Conservation (phyloP, 2,113 vertebrate species). For the Macquaria australasica region DNA sequence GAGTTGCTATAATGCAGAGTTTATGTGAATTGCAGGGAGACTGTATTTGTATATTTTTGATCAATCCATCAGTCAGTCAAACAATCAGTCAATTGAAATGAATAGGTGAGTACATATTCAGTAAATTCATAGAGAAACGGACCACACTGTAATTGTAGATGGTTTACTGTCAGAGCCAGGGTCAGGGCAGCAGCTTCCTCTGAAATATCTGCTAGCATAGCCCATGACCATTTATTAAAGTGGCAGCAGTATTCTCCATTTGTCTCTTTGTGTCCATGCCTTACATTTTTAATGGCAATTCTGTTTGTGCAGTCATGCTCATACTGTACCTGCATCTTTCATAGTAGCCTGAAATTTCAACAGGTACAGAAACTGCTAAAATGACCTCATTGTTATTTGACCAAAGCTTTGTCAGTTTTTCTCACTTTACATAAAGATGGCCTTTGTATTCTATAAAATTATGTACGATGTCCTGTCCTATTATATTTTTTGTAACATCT, state of each 20-base stretch:
- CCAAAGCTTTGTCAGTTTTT: not conserved
- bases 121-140: not conserved
- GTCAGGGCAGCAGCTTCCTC: not conserved
- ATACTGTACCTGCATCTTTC: not conserved
- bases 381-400: not conserved
- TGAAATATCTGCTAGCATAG: constrained; percentile 7
- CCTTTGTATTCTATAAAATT: not conserved
- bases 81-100: not conserved
- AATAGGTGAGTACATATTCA: not conserved
- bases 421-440: not conserved
- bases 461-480: too few relatives aligned
- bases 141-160: not conserved
- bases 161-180: not conserved
- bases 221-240: constrained; percentile 1
- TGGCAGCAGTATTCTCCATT: constrained; percentile 15
- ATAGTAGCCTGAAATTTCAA: not conserved
- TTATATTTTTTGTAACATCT: not conserved
- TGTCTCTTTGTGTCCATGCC: not conserved
- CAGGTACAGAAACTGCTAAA: not conserved
- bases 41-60: not conserved
- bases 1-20: too few relatives aligned
- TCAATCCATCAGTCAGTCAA: not conserved
- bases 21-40: too few relatives aligned
- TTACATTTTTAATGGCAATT: not conserved
- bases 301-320: not conserved